Conservation (phyloP, 1,140 invertebrate genomes). For the Maconellicoccus hirsutus region DNA sequence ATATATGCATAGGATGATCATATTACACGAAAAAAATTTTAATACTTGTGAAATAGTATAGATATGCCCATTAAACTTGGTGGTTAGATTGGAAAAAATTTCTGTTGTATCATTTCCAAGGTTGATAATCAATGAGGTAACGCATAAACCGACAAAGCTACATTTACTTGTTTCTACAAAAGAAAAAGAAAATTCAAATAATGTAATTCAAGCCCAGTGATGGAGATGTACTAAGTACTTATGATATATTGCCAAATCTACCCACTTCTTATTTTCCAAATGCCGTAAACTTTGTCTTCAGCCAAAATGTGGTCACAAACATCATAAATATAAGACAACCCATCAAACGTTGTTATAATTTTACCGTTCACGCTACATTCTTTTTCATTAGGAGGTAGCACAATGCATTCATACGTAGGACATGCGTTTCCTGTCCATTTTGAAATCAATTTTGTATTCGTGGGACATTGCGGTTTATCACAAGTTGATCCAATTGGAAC, state of each 20-base stretch:
- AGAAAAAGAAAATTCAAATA: conserved; percentile 25
- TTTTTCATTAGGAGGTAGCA: conserved; percentile 41
- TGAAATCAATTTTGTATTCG: background rate
- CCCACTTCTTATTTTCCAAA: conserved; percentile 54
- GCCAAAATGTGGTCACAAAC: conserved; percentile 66
- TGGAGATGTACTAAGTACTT: background rate
- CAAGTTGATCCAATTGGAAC: conserved; percentile 31
- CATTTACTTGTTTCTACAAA: conserved; percentile 54
- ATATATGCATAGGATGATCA: background rate
- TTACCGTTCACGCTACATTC: conserved; percentile 60
- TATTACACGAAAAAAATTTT: background rate
- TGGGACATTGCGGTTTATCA: conserved; percentile 30
- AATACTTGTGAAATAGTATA: conserved; percentile 52
- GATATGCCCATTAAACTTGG: conserved; percentile 49
- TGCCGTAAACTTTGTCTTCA: conserved; percentile 46
- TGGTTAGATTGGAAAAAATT: conserved; percentile 49
- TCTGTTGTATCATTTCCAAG: conserved; percentile 44
- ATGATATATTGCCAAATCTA: conserved; percentile 25
- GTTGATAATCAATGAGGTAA: conserved; percentile 43
- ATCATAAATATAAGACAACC: conserved; percentile 59
- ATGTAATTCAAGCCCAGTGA: background rate
- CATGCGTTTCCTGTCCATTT: conserved; percentile 29
- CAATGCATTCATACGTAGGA: conserved; percentile 47
- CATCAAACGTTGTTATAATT: conserved; percentile 66
- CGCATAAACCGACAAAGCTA: conserved; percentile 38